These are phyloP conservation scores for Syngnathus acus DNA, from an alignment of 2,797 vertebrate species.

Conservation along the genomic window DNA sequence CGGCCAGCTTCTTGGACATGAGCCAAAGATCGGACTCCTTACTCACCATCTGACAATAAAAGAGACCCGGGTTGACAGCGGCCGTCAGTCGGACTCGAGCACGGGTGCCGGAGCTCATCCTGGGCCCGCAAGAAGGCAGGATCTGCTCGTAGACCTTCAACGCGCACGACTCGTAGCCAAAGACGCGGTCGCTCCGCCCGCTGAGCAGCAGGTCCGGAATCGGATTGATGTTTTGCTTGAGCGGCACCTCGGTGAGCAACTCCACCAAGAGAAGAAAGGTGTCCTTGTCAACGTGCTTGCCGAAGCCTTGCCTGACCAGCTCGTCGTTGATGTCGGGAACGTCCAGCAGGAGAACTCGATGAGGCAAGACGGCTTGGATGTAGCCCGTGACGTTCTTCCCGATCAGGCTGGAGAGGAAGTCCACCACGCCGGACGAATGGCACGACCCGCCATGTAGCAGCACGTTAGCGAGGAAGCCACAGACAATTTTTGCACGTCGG, in stretches of 20 bases:
- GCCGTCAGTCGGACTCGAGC: slow-evolving; percentile 73
- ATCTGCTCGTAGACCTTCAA: slow-evolving; percentile 63
- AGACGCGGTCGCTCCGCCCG: slow-evolving; percentile 52
- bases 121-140: slow-evolving; percentile 63
- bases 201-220: slow-evolving; percentile 70
- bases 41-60: slow-evolving; percentile 79
- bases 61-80: slow-evolving; percentile 71
- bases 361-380: slow-evolving; percentile 71
- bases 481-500: slow-evolving; percentile 79
- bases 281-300: slow-evolving; percentile 76
- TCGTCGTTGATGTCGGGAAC: slow-evolving; percentile 74
- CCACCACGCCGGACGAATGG: slow-evolving; percentile 62
- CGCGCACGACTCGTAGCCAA: slow-evolving; percentile 43
- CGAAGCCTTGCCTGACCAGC: slow-evolving; percentile 71
- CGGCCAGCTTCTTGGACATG: slow-evolving; percentile 70
- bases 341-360: slow-evolving; percentile 79
- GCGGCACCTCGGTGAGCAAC: slow-evolving; percentile 66
- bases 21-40: slow-evolving; percentile 68
- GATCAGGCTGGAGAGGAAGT: slow-evolving; percentile 77
- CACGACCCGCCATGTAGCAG: slow-evolving; percentile 71
- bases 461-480: slow-evolving; percentile 83
- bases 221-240: slow-evolving; percentile 57
- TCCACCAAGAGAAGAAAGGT: slow-evolving; percentile 82
- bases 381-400: slow-evolving; percentile 73
- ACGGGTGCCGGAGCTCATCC: slow-evolving; percentile 64